Conservation (phyloP, 2,888 invertebrate species). For the Liposcelis brunnea region DNA sequence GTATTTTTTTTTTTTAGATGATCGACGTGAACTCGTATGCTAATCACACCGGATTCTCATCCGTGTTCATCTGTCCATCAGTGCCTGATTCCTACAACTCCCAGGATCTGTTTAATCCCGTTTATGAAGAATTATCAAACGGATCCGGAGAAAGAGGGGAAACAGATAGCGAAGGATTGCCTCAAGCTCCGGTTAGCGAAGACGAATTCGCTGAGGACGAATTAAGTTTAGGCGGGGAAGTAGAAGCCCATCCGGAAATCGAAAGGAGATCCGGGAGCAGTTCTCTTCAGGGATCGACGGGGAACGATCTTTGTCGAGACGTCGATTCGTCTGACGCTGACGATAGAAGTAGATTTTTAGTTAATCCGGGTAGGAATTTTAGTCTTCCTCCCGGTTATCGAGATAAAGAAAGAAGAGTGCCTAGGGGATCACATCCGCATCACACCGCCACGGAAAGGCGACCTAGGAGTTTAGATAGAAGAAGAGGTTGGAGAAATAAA, state of each 20-base stretch:
- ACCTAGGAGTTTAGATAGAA: conserved; percentile 27
- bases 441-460: conserved; percentile 27
- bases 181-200: conserved; percentile 46
- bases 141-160: conserved; percentile 13
- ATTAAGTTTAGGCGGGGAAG: conserved; percentile 31
- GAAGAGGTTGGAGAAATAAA: conserved; percentile 31
- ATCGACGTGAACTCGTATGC: conserved; percentile 42
- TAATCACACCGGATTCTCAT: conserved; percentile 36
- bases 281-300: conserved; percentile 19
- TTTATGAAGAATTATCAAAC: conserved; percentile 57
- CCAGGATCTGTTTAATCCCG: conserved; percentile 53
- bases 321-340: conserved; percentile 20
- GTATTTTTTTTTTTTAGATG: conserved; percentile 34
- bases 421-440: conserved; percentile 23
- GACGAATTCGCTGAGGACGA: conserved; percentile 78
- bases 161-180: conserved; percentile 11
- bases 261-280: conserved; percentile 25
- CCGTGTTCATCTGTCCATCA: conserved; percentile 49
- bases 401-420: conserved; percentile 11
- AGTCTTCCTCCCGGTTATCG: conserved; percentile 19
- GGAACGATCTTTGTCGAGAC: conserved; percentile 20
- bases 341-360: conserved; percentile 17
- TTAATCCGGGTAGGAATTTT: conserved; percentile 15
- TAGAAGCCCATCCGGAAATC: conserved; percentile 23
- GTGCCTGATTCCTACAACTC: conserved; percentile 42